These are phyloP conservation scores for Tetramorium parvispinum DNA, from an alignment of 1,140 invertebrate genomes.

Conservation along the genomic window DNA sequence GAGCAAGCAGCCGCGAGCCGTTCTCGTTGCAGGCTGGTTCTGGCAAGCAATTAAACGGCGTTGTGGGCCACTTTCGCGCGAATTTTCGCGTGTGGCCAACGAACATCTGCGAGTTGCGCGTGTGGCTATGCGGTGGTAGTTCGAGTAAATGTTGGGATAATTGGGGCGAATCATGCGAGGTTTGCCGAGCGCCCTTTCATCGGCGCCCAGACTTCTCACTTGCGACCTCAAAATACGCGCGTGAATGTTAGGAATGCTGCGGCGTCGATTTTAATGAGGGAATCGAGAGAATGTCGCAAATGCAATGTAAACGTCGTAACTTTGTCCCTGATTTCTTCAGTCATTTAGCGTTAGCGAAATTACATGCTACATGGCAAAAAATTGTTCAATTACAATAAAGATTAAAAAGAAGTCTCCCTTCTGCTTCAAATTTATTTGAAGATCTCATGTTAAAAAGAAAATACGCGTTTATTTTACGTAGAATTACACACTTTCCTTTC, in stretches of 20 bases:
- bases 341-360: not conserved
- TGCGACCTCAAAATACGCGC: not conserved
- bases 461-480: not conserved
- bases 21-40: constrained; percentile 24
- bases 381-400: not conserved
- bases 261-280: constrained; percentile 28
- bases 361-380: no score
- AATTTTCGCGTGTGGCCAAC: constrained; percentile 53
- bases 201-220: constrained; percentile 41
- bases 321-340: not conserved
- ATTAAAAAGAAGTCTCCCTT: not conserved
- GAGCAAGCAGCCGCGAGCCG: constrained; percentile 37
- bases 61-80: constrained; percentile 48
- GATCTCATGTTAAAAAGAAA: not conserved
- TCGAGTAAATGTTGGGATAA: constrained; percentile 68
- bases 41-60: constrained; percentile 53
- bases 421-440: not conserved
- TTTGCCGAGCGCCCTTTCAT: constrained; percentile 67
- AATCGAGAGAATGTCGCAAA: constrained; percentile 7
- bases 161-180: constrained; percentile 72
- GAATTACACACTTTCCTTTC: not conserved
- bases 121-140: constrained; percentile 59
- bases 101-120: constrained; percentile 43
- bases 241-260: constrained; percentile 14
- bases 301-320: not conserved